phyloP scores from a whole-genome alignment of 2,797 vertebrate genomes.

The Distichodus sexfasciatus region DNA sequence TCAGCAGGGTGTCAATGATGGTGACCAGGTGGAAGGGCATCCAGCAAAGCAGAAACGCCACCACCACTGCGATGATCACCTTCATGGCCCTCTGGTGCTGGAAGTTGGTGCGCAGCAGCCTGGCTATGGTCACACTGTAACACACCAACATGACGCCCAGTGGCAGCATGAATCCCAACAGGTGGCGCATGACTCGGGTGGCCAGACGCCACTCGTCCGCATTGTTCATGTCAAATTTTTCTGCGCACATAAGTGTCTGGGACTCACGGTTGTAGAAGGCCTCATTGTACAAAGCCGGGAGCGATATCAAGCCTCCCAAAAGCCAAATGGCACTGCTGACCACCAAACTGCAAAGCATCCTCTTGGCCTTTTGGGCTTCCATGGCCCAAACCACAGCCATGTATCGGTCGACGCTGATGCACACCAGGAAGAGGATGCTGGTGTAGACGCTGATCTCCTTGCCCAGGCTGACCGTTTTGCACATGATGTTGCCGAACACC shows the following conservation, averaged over 20 bases:
- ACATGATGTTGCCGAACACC: slow-evolving; percentile 71
- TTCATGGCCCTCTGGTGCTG: slow-evolving; percentile 76
- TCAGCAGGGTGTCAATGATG: slow-evolving; percentile 63
- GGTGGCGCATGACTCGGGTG: slow-evolving; percentile 58
- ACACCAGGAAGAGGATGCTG: slow-evolving; percentile 76
- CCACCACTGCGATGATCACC: slow-evolving; percentile 71
- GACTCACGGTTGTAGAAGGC: fast-evolving
- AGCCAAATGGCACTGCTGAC: slow-evolving; percentile 64
- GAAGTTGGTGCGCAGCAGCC: slow-evolving; percentile 70
- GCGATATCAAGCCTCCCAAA: slow-evolving; percentile 56
- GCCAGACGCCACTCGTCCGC: slow-evolving; percentile 54
- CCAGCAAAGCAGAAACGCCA: slow-evolving; percentile 74
- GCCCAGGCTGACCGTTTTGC: slow-evolving; percentile 66
- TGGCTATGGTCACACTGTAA: slow-evolving; percentile 64
- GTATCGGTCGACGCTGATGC: slow-evolving; percentile 78
- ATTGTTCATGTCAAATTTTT: slow-evolving; percentile 46
- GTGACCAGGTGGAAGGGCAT: slow-evolving; percentile 65
- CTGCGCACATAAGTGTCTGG: slow-evolving; percentile 34
- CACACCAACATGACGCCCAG: slow-evolving; percentile 67
- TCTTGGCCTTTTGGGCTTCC: slow-evolving; percentile 35
- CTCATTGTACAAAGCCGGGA: slow-evolving; percentile 63
- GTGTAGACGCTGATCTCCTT: slow-evolving; percentile 75
- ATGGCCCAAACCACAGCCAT: slow-evolving; percentile 68
- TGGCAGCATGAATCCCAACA: slow-evolving; percentile 73
- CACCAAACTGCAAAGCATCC: slow-evolving; percentile 52